Conservation (phyloP, 2,113 vertebrate species). For the Spea multiplicata region DNA sequence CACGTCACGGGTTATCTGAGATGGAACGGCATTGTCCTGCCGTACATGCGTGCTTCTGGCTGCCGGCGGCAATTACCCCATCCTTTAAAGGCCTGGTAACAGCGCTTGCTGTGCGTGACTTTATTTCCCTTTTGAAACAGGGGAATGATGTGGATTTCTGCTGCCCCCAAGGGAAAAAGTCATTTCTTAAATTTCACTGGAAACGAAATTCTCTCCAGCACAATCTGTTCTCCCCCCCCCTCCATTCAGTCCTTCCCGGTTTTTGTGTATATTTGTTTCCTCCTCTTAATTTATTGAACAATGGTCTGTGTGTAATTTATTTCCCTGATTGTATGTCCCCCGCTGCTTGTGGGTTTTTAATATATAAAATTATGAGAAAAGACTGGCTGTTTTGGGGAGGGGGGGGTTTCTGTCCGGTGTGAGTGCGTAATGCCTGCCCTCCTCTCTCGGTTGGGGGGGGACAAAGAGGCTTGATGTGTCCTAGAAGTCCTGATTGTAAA, state of each 20-base stretch:
- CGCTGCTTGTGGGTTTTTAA: conserved; percentile 32
- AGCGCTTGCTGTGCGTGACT: neutral
- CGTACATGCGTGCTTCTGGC: no score
- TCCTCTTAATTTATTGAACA: conserved; percentile 44
- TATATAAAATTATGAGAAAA: conserved; percentile 5
- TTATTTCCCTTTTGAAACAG: conserved; percentile 8
- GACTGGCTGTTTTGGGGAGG: neutral
- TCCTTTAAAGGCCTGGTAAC: neutral
- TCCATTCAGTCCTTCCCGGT: neutral
- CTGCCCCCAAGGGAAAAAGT: conserved; percentile 13
- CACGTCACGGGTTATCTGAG: neutral
- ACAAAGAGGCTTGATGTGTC: conserved; percentile 12
- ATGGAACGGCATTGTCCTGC: neutral
- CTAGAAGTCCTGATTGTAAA: conserved; percentile 37
- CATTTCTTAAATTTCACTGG: conserved; percentile 17
- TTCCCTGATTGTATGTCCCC: conserved; percentile 16
- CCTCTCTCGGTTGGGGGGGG: neutral
- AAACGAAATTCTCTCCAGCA: conserved; percentile 27
- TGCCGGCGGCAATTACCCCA: neutral
- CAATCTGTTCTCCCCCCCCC: conserved; percentile 32
- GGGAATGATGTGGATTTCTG: conserved; percentile 20
- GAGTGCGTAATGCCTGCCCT: neutral
- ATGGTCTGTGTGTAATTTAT: conserved; percentile 42
- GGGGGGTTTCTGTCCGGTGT: conserved; percentile 8
- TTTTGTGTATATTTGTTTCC: conserved; percentile 37